Evolutionary conservation across 2,797 vertebrate species (phyloP), one percentile per base, ranked within the genome.

Genomic region (Distichodus sexfasciatus): DNA sequence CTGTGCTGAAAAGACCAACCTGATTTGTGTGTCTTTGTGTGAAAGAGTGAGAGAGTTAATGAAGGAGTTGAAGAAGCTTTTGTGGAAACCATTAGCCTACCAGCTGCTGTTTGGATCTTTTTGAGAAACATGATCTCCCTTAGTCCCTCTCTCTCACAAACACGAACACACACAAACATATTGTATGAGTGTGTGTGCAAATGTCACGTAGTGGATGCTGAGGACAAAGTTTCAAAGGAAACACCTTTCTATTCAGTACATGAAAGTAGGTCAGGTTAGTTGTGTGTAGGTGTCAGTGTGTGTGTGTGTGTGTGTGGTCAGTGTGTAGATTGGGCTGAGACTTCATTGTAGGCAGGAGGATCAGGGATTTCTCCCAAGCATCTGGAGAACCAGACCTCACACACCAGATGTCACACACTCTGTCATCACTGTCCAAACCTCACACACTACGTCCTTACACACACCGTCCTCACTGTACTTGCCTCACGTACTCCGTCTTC

Each of bases 261-360:
- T 62, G 28, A 77, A 77, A 74, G 67, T 77, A 74, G 76, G 76
- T 53, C 63, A 71, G 63, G 68, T 68, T 73, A 68, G 23, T 29
- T 64, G 62, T 60, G 53, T 70, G 58, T 35, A 70, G 66, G 60
- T 65, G 41, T 33, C 38, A 24, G 50, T 50, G 33, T 4, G 7
- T 9, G 4, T 40, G 29, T 71, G 55, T 66, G 58, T 31, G 63
- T 35, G 57, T 64, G 40, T 60, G 47, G 43, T 48, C 60, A 2
- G 55, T 48, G 55, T 66, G 65, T 47, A 46, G 62, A 63, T 55
- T 74, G 15, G 60, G 69, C 63, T 64, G 46, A 71, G 62, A 44
- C 46, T 48, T 64, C 76, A 77, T 64, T 46, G 54, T 72, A 47
- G 63, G 62, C 44, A 63, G 43, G 71, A 51, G 38, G 64, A 53